Percentiles rank a stretch among this genome's conserved stretches.
phyloP scores from a whole-genome alignment of 2,797 vertebrate species.

The Melopsittacus undulatus region DNA sequence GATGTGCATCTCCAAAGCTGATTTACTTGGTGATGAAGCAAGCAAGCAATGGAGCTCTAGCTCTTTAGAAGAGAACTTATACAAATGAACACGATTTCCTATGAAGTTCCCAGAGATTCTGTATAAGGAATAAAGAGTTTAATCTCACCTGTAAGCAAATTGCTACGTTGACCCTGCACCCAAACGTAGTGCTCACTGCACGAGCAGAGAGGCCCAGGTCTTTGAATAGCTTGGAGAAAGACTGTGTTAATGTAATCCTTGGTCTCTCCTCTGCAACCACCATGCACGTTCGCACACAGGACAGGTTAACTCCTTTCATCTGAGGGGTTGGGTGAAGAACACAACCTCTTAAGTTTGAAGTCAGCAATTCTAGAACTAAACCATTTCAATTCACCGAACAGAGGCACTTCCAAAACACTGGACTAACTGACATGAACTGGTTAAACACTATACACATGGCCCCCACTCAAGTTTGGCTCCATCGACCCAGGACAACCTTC shows the following conservation, averaged over 20 bases:
- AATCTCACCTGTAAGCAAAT: slow-evolving; percentile 93
- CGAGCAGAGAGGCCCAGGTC: slow-evolving; percentile 93
- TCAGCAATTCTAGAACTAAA: neutral
- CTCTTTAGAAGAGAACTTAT: neutral
- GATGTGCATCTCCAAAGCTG: neutral
- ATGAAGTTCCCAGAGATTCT: neutral
- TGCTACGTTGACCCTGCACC: slow-evolving; percentile 95
- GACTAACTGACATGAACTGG: neutral
- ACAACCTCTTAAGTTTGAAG: neutral
- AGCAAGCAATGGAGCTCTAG: neutral
- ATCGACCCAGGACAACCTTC: neutral
- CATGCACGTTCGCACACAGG: slow-evolving; percentile 95
- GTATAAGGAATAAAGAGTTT: neutral
- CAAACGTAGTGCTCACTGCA: slow-evolving; percentile 96
- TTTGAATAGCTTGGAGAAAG: slow-evolving; percentile 97
- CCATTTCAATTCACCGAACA: neutral
- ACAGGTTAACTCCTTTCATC: slow-evolving; percentile 91
- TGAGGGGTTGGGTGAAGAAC: slow-evolving; percentile 37
- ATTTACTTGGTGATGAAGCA: neutral
- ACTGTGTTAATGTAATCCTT: slow-evolving; percentile 88
- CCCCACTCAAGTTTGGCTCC: neutral
- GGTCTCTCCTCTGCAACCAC: slow-evolving; percentile 97
- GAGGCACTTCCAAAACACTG: neutral
- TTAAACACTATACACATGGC: neutral
- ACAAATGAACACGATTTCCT: neutral